Conservation (phyloP, 2,113 vertebrate genomes). For the Cephalopterus ornatus region DNA sequence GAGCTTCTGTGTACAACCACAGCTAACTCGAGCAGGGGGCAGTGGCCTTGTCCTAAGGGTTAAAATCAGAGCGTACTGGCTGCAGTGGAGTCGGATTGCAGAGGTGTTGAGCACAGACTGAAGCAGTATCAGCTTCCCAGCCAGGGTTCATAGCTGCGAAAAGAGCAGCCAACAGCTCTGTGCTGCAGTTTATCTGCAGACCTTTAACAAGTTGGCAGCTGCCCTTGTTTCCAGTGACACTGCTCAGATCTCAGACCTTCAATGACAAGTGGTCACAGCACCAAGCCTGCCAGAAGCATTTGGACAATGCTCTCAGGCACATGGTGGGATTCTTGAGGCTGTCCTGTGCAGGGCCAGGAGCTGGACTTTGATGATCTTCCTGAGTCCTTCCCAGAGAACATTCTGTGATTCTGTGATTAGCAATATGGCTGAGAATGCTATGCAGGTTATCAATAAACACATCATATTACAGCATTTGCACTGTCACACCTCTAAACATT, state of each 20-base stretch:
- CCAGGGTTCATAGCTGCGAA: background rate
- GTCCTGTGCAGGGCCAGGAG: background rate
- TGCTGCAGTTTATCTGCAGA: background rate
- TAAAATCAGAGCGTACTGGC: background rate
- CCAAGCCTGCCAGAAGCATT: background rate
- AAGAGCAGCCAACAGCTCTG: background rate
- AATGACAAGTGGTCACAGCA: background rate
- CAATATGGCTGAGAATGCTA: background rate
- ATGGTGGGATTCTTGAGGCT: background rate
- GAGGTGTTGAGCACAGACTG: background rate
- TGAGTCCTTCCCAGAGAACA: background rate
- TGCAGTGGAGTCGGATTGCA: background rate
- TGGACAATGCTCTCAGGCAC: background rate
- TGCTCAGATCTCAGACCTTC: background rate
- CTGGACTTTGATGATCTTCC: rapidly evolving
- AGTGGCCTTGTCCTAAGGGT: background rate
- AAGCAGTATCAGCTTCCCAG: background rate
- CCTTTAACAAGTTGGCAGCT: background rate
- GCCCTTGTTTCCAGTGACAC: background rate
- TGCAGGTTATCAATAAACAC: background rate
- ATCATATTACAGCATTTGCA: background rate
- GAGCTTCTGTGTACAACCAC: background rate
- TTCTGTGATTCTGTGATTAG: background rate
- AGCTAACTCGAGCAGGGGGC: background rate
- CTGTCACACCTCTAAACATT: background rate